These are phyloP conservation scores for Anastrepha obliqua DNA, from an alignment of 1,140 invertebrate species.

Conservation along the genomic window DNA sequence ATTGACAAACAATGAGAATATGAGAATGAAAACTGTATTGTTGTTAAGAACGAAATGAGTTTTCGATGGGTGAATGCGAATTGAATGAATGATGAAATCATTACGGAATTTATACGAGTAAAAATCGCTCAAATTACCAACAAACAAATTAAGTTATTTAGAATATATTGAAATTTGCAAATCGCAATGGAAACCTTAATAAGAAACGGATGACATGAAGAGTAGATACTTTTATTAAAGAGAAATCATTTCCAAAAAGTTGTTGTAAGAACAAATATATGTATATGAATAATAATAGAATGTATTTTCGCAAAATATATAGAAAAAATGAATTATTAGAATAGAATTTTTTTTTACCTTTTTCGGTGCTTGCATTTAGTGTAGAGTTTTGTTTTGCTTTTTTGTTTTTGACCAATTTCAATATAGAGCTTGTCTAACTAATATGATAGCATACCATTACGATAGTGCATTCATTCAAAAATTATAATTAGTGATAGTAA, in stretches of 20 bases:
- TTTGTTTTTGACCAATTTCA: conserved; percentile 58
- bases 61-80: no score
- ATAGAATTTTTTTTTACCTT: conserved; percentile 66
- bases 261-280: conserved; percentile 39
- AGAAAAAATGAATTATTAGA: conserved; percentile 42
- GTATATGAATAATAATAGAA: conserved; percentile 50
- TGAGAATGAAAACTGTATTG: conserved; percentile 8
- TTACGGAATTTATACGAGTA: conserved; percentile 21
- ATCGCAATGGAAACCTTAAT: conserved; percentile 32
- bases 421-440: conserved; percentile 57
- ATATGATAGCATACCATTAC: conserved; percentile 56
- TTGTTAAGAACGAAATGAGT: neutral
- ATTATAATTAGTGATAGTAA: neutral
- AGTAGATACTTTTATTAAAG: conserved; percentile 32
- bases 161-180: conserved; percentile 12
- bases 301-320: conserved; percentile 49
- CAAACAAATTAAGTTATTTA: conserved; percentile 12
- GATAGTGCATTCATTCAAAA: conserved; percentile 34
- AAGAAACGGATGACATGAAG: conserved; percentile 49
- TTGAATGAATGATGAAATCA: conserved; percentile 3
- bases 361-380: conserved; percentile 73
- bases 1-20: neutral
- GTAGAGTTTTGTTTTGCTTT: conserved; percentile 68
- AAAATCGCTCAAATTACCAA: conserved; percentile 51
- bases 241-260: conserved; percentile 41